Base-by-base conservation (phyloP, 2,888 invertebrate genomes). In the Andricus quercusramuli region DNA sequence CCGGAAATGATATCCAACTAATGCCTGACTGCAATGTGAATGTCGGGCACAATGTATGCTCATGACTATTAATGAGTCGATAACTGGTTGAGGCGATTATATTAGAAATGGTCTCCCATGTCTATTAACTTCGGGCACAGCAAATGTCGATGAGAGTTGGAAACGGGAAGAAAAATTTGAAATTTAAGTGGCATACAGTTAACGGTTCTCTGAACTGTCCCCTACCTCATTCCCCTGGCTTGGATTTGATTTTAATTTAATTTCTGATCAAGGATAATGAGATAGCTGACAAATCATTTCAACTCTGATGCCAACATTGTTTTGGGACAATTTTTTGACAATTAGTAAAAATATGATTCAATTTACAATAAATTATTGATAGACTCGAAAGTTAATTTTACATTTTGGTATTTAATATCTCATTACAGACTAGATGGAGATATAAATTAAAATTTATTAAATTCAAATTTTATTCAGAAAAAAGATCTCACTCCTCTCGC, bases 41-140 rank as follows among this genome's bases (percentile, higher is more conserved):
- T 70, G 29, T 47, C 68, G 25, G 29, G 29, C 44, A 25, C 68
- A 25, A 51, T 47, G 29, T 70, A 70, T 70, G 51, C 51, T 51
- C 70, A 51, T 70, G 70, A 70, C 70, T 70, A 51, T 70, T 70
- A 51, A 70, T 51, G 51, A 70, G 47, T n/a, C 47, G 29, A 70
- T 51, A 70, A 70, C 70, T 51, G 41, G 20, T 17, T 51, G 29
- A 70, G 29, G 20, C 29, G 29, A 70, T 70, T 70, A 70, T 29
- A 9, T 32, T 68, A 68, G 70, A 70, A 70, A 70, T 20, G 17
- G 22, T 44, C 29, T 44, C 47, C 17, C 15, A 11, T 11, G 22
- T 59, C 22, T 22, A 13, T 59, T 59, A 59, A 59, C n/a, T 59
- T n/a, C 22, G 22, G 59, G 11, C 56, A 22, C 2, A 11, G n/a